Evolutionary conservation across 2,888 invertebrate genomes (phyloP).

Genomic region (Plagiodera versicolora): DNA sequence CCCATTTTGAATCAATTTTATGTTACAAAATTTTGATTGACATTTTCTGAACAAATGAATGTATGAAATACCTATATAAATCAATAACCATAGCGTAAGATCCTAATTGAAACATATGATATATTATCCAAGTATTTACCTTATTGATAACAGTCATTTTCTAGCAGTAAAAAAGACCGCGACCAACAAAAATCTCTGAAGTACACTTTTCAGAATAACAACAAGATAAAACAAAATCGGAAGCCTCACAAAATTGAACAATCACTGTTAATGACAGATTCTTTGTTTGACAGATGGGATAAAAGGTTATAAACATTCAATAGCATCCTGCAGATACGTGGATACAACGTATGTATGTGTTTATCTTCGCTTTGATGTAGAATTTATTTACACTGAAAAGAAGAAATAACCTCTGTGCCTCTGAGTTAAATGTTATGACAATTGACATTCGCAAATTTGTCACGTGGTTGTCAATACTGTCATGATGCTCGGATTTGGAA

Average conservation of each 20-base stretch:
- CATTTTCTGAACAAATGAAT: slow-evolving; percentile 26
- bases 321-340: no score
- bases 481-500: no score
- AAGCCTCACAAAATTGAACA: neutral
- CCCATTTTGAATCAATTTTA: slow-evolving; percentile 34
- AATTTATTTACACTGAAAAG: no score
- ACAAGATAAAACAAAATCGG: neutral
- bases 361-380: no score
- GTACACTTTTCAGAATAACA: neutral
- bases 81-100: neutral
- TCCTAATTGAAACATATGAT: slow-evolving; percentile 7
- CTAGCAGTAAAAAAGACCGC: neutral
- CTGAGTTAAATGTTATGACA: no score
- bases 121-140: slow-evolving; percentile 28
- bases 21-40: slow-evolving; percentile 22
- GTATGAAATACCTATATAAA: neutral
- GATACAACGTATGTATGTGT: no score
- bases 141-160: slow-evolving; percentile 41
- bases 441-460: no score
- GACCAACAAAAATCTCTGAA: neutral
- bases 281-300: neutral
- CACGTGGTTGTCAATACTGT: no score
- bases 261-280: neutral
- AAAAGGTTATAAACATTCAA: neutral
- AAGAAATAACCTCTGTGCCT: no score